Evolutionary conservation across 2,797 vertebrate genomes (phyloP).

Genomic region (Coluber constrictor): DNA sequence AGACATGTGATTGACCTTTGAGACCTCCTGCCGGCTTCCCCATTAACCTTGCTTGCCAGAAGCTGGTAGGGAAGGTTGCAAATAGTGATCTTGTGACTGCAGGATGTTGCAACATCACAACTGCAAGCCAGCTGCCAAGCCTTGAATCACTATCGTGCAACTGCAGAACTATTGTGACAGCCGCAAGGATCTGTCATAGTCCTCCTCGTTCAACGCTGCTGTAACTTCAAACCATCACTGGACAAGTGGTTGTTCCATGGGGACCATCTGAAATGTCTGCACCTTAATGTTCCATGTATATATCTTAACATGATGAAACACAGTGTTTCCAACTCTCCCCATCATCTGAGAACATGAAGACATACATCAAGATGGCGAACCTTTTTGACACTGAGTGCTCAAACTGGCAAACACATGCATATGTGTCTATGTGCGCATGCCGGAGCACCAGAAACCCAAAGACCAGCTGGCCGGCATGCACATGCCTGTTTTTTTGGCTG

Average conservation of each 20-base stretch:
- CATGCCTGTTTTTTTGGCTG: too few species aligned
- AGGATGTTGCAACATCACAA: background rate
- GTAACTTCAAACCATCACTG: background rate
- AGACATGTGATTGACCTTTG: background rate
- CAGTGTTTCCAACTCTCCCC: background rate
- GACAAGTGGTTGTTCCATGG: background rate
- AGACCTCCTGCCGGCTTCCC: background rate
- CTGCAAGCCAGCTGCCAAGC: background rate
- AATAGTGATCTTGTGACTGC: background rate
- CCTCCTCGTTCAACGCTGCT: background rate
- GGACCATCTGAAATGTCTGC: too few species aligned
- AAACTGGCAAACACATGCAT: too few species aligned
- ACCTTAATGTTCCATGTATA: background rate
- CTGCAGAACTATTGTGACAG: background rate
- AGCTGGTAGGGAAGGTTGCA: background rate
- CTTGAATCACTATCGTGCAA: background rate
- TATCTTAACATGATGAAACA: background rate
- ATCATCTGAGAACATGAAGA: background rate
- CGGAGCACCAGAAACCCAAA: too few species aligned
- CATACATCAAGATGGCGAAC: too few species aligned
- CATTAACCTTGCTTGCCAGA: background rate
- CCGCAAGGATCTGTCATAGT: background rate
- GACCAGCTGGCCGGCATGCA: too few species aligned
- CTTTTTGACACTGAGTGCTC: too few species aligned
- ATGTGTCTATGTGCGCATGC: too few species aligned